phyloP scores from a whole-genome alignment of 1,140 invertebrate genomes.

The Piezodorus guildinii region DNA sequence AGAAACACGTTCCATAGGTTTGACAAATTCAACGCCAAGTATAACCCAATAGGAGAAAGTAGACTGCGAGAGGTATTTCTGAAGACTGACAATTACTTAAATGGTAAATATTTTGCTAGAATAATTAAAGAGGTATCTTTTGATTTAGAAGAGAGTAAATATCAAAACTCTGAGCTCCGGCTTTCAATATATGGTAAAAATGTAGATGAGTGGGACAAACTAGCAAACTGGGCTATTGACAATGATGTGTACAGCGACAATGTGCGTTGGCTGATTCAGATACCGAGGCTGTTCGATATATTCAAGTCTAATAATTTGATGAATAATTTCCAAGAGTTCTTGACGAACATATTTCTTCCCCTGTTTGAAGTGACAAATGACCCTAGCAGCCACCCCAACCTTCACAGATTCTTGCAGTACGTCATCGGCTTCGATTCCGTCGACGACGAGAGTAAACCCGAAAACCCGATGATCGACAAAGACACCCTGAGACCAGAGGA shows the following conservation, averaged over 20 bases:
- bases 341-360: slow-evolving; percentile 92
- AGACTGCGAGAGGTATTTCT: slow-evolving; percentile 92
- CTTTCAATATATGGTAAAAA: slow-evolving; percentile 94
- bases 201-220: slow-evolving; percentile 87
- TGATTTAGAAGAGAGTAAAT: slow-evolving; percentile 98
- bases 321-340: slow-evolving; percentile 87
- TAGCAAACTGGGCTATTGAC: slow-evolving; percentile 88
- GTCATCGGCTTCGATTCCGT: slow-evolving; percentile 96
- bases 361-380: slow-evolving; percentile 92
- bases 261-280: slow-evolving; percentile 92
- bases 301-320: slow-evolving; percentile 93
- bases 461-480: slow-evolving; percentile 85
- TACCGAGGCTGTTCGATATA: slow-evolving; percentile 88
- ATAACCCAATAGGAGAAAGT: slow-evolving; percentile 97
- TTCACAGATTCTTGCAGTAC: slow-evolving; percentile 83
- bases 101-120: slow-evolving; percentile 94
- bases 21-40: slow-evolving; percentile 99
- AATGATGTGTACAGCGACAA: slow-evolving; percentile 86
- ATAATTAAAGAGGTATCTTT: slow-evolving; percentile 75
- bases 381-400: slow-evolving; percentile 80
- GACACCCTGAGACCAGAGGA: slow-evolving; percentile 67
- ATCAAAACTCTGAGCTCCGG: slow-evolving; percentile 91
- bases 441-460: slow-evolving; percentile 98
- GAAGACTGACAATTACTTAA: slow-evolving; percentile 94
- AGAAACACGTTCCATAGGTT: slow-evolving; percentile 96